These are phyloP conservation scores for Tetranychus truncatus DNA, from an alignment of 2,888 invertebrate genomes.

Conservation along the genomic window DNA sequence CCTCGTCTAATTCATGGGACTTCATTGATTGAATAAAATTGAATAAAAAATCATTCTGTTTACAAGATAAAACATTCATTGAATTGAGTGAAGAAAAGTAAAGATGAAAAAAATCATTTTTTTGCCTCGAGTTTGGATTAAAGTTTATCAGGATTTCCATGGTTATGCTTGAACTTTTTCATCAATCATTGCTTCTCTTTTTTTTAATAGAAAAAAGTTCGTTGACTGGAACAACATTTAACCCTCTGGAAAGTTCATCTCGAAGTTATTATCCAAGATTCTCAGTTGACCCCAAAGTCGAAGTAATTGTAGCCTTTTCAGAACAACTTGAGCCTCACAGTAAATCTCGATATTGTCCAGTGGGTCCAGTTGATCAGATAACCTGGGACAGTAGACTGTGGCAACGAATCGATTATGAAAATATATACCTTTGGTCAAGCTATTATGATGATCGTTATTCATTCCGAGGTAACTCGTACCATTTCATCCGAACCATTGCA, in stretches of 20 bases:
- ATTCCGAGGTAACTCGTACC: conserved; percentile 16
- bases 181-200: background rate
- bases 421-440: conserved; percentile 22
- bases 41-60: too few species aligned
- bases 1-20: too few species aligned
- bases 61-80: too few species aligned
- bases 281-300: background rate
- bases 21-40: too few species aligned
- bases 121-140: too few species aligned
- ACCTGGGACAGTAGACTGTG: conserved; percentile 8
- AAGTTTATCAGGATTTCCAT: too few species aligned
- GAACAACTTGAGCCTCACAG: background rate
- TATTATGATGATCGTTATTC: conserved; percentile 25
- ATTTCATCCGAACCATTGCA: conserved; percentile 26
- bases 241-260: background rate
- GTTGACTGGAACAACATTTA: background rate
- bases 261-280: background rate
- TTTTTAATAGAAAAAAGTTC: background rate
- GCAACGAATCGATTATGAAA: conserved; percentile 12
- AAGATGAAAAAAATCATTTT: too few species aligned
- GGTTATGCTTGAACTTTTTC: background rate
- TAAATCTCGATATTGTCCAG: background rate
- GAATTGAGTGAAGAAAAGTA: too few species aligned
- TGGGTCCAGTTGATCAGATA: background rate
- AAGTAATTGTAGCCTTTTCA: conserved; percentile 2